phyloP scores from a whole-genome alignment of 2,888 invertebrate genomes.

The Deroplatys truncata region DNA sequence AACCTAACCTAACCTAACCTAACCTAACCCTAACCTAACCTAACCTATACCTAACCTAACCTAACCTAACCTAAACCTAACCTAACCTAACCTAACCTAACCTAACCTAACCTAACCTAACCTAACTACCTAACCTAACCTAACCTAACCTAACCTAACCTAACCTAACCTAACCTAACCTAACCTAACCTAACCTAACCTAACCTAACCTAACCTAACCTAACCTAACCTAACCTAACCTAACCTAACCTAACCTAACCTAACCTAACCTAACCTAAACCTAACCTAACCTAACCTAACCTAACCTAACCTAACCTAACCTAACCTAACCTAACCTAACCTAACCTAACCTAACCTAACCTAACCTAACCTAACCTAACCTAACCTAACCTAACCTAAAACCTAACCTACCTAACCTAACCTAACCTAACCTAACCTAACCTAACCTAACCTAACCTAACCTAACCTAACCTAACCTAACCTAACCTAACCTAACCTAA shows the following conservation, averaged over 20 bases:
- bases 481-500: neutral
- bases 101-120: too few relatives aligned
- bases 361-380: too few relatives aligned
- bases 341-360: neutral
- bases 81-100: neutral
- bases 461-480: conserved; percentile 9
- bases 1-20: conserved; percentile 14
- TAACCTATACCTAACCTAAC: neutral
- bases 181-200: conserved; percentile 15
- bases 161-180: conserved; percentile 9
- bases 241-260: conserved; percentile 21
- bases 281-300: conserved; percentile 18
- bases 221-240: conserved; percentile 18
- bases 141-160: conserved; percentile 11
- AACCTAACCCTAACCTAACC: neutral
- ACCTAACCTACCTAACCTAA: neutral
- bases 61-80: neutral
- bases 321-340: neutral
- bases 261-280: conserved; percentile 25
- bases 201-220: neutral
- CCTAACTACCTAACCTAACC: conserved; percentile 19
- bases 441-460: neutral
- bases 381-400: too few relatives aligned
- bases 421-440: neutral
- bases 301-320: conserved; percentile 25